A percentile compares a stretch with the other conserved stretches of the same genome.
Evolutionary conservation across 2,888 invertebrate species (phyloP).

Genomic region (Cosmopolites sordidus): DNA sequence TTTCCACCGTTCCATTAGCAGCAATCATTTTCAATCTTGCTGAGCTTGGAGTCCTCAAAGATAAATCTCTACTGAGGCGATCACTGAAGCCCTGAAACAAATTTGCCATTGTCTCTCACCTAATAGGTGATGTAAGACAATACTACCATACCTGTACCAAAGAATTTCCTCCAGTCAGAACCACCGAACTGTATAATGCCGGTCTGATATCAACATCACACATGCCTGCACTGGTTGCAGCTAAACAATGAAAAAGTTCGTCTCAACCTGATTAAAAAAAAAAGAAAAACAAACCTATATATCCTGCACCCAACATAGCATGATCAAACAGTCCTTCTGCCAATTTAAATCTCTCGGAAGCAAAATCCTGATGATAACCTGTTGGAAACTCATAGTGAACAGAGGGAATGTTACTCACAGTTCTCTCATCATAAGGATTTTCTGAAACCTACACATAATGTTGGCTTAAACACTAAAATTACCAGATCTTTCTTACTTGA

Average conservation of each 20-base stretch:
- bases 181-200: slow-evolving; percentile 91
- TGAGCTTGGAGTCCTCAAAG: slow-evolving; percentile 83
- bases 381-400: slow-evolving; percentile 96
- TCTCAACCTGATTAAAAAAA: neutral
- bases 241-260: slow-evolving; percentile 40
- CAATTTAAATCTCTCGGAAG: slow-evolving; percentile 86
- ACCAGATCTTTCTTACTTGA: slow-evolving; percentile 48
- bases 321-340: slow-evolving; percentile 96
- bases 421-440: slow-evolving; percentile 83
- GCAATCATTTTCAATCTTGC: slow-evolving; percentile 92
- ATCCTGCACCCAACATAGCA: slow-evolving; percentile 85
- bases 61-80: slow-evolving; percentile 81
- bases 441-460: slow-evolving; percentile 66
- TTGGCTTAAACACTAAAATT: neutral
- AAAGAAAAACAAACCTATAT: slow-evolving; percentile 56
- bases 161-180: slow-evolving; percentile 93
- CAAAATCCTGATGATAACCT: slow-evolving; percentile 96
- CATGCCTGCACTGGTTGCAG: slow-evolving; percentile 85
- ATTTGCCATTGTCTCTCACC: slow-evolving; percentile 1
- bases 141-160: slow-evolving; percentile 61
- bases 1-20: slow-evolving; percentile 84
- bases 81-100: slow-evolving; percentile 83
- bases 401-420: slow-evolving; percentile 82
- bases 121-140: slow-evolving; percentile 3
- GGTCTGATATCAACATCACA: slow-evolving; percentile 97